Evolutionary conservation across 2,888 invertebrate genomes (phyloP).

Genomic region (Scelioninae gen. 1): DNA sequence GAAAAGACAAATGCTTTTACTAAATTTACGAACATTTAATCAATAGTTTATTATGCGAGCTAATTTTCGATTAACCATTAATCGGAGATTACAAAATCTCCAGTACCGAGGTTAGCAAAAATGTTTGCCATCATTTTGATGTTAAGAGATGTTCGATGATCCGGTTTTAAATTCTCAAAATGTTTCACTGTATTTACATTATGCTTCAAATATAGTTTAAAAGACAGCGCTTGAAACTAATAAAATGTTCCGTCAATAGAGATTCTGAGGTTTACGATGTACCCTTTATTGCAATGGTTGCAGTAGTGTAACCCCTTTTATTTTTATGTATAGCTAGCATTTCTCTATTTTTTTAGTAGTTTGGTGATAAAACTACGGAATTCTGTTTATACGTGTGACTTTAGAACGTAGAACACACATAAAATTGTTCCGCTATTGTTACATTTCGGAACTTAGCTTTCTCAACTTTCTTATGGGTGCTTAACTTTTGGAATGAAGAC

Average conservation of each 20-base stretch:
- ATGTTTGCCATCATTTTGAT: neutral
- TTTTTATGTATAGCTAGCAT: constrained; percentile 16
- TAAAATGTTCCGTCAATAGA: constrained; percentile 26
- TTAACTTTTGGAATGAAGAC: constrained; percentile 32
- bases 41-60: constrained; percentile 15
- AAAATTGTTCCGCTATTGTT: constrained; percentile 63
- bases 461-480: constrained; percentile 21
- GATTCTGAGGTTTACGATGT: constrained; percentile 24
- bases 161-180: constrained; percentile 6
- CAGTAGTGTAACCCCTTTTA: constrained; percentile 28
- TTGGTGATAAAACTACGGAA: constrained; percentile 24
- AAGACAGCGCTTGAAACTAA: constrained; percentile 36
- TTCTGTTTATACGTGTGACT: constrained; percentile 21
- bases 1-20: constrained; percentile 43
- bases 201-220: constrained; percentile 14
- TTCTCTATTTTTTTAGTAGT: constrained; percentile 24
- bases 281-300: constrained; percentile 10
- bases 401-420: constrained; percentile 12
- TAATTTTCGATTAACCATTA: constrained; percentile 8
- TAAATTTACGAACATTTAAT: constrained; percentile 21
- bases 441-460: constrained; percentile 20
- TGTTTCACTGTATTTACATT: constrained; percentile 12
- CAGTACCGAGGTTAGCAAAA: neutral
- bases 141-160: neutral
- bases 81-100: constrained; percentile 2